Percentiles rank a stretch among this genome's conserved stretches.
phyloP scores from a whole-genome alignment of 2,797 vertebrate genomes.

The Rallus crepitans region DNA sequence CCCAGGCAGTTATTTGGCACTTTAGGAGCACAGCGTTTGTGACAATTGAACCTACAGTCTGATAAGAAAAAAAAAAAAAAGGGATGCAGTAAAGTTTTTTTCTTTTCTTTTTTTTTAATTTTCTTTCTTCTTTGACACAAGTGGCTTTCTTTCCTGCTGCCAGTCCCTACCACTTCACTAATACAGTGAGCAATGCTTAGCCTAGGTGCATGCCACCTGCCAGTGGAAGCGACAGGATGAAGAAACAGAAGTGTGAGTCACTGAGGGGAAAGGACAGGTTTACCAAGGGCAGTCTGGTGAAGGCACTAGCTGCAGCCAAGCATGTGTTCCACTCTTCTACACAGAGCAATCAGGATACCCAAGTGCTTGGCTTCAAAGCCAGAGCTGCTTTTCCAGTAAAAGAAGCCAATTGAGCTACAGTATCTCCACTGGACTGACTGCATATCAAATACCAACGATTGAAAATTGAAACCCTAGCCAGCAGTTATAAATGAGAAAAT shows the following conservation, averaged over 20 bases:
- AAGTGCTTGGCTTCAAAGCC: background rate
- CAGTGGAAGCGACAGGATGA: background rate
- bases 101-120: background rate
- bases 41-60: slow-evolving; percentile 99
- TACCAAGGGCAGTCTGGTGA: background rate
- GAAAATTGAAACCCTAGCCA: background rate
- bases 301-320: background rate
- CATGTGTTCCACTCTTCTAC: background rate
- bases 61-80: slow-evolving; percentile 3
- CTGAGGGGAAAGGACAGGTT: background rate
- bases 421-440: background rate
- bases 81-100: background rate
- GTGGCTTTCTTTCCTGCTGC: background rate
- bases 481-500: background rate
- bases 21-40: slow-evolving; percentile 95
- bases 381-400: background rate
- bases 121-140: background rate
- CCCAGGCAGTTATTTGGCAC: slow-evolving; percentile 97
- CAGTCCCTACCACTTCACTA: background rate
- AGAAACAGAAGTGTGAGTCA: background rate
- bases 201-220: background rate
- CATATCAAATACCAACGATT: background rate
- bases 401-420: background rate
- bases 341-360: background rate
- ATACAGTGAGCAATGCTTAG: background rate